phyloP scores from a whole-genome alignment of 2,888 invertebrate genomes.

The Pandemis corylana region DNA sequence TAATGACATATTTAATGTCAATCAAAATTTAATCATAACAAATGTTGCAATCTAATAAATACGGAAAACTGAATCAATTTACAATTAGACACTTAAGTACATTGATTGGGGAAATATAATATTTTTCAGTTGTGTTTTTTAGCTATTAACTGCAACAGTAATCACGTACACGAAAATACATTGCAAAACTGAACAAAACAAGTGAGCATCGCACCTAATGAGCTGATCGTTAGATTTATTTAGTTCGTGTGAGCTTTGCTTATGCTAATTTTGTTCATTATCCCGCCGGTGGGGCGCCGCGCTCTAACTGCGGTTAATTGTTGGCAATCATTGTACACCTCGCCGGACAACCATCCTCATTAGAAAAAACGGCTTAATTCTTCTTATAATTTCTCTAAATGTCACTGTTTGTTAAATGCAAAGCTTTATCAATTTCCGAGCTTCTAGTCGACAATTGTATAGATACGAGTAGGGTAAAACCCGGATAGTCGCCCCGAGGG shows the following conservation, averaged over 20 bases:
- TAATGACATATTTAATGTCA: no score
- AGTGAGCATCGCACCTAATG: constrained; percentile 12
- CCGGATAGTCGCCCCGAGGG: no score
- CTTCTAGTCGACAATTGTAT: not conserved
- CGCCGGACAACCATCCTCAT: constrained; percentile 35
- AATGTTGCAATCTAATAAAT: no score
- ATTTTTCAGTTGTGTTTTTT: not conserved
- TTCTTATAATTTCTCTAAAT: constrained; percentile 19
- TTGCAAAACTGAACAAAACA: not conserved
- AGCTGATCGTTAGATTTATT: constrained; percentile 40
- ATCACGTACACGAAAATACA: not conserved
- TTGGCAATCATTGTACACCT: constrained; percentile 38
- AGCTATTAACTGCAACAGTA: not conserved
- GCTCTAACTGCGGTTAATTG: constrained; percentile 40
- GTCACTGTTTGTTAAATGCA: not conserved
- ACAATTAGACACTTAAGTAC: no score
- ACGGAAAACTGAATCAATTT: no score
- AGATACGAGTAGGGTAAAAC: no score
- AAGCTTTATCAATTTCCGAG: not conserved
- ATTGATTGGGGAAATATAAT: no score
- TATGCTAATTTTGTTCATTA: constrained; percentile 42
- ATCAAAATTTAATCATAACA: no score
- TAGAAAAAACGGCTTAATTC: constrained; percentile 39
- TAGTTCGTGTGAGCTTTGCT: constrained; percentile 22
- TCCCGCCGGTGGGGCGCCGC: constrained; percentile 29